These are phyloP conservation scores for Neuroterus valhalla DNA, from an alignment of 1,140 invertebrate species.

Conservation along the genomic window DNA sequence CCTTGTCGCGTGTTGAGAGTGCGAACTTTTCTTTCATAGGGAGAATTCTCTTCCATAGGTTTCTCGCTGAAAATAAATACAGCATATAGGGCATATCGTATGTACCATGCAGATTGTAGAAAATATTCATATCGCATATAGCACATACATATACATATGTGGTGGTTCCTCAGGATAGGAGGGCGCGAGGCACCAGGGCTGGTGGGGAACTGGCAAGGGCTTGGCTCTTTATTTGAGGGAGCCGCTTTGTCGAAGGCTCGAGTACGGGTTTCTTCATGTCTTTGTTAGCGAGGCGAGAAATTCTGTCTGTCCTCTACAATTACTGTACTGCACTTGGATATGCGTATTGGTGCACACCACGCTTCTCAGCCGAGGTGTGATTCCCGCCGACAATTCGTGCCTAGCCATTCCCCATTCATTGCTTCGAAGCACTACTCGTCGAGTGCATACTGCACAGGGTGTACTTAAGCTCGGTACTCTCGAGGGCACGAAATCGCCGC, in stretches of 20 bases:
- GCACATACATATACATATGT: not conserved
- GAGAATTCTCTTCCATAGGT: constrained; percentile 25
- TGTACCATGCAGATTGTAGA: not conserved
- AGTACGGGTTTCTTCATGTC: constrained; percentile 68
- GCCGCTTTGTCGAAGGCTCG: constrained; percentile 63
- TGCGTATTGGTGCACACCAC: constrained; percentile 25
- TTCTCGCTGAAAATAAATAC: not conserved
- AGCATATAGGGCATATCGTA: not conserved
- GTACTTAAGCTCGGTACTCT: constrained; percentile 35
- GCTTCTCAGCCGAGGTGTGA: constrained; percentile 45
- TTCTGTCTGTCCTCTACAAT: constrained; percentile 71
- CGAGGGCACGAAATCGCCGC: constrained; percentile 31
- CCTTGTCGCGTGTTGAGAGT: constrained; percentile 30
- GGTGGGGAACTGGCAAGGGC: constrained; percentile 35
- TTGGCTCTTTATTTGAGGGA: constrained; percentile 60
- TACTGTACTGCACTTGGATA: constrained; percentile 46
- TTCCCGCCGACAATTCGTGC: constrained; percentile 40
- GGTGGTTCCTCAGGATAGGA: constrained; percentile 4
- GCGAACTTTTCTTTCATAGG: constrained; percentile 34
- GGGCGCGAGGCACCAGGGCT: not conserved
- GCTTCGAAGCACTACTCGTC: constrained; percentile 31
- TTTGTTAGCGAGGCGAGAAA: constrained; percentile 73
- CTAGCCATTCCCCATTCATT: constrained; percentile 37
- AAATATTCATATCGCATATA: too few relatives aligned
- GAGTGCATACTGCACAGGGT: constrained; percentile 36